Base-by-base conservation (phyloP, 2,888 invertebrate genomes). In the Flexamia atlantica region DNA sequence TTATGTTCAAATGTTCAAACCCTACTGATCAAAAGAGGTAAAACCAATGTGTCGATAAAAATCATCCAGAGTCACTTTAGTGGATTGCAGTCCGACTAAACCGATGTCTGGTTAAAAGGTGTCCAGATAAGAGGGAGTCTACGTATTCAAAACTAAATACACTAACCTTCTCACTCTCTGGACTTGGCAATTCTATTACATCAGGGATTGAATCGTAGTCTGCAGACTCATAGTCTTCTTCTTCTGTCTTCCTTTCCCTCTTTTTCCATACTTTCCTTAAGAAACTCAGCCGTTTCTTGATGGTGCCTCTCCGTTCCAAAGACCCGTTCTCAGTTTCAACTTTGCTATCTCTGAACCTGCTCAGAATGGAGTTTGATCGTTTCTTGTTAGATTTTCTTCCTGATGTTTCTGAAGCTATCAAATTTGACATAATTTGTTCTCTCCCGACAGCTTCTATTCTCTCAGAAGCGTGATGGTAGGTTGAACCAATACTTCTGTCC, bases 321-420 rank as follows among this genome's bases (percentile, higher is more conserved):
- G 40, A 30, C n/a, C 64, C 83, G 9, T 74, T 32, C 46, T 83
- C 83, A 25, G 64, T 83, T 9, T 80, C 80, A 20, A 23, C 25
- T 60, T 84, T 84, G 68, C 36, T 84, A 9, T 84, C 81, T 23
- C 82, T 81, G 42, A 85, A 82, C 76, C 85, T 85, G 32, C 83
- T 85, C 46, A 85, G 81, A 64, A 86, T 86, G 84, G 87, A 86
- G 81, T 86, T 86, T 89, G 87, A 85, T 89, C 89, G 80, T 90
- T 90, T 36, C 36, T 74, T 74, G 40, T 53, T 82, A 36, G 72
- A 46, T 30, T 50, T 50, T 40, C 81, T 70, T 42, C 53, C 28
- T 0, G 60, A 30, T 5, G 70, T 10, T 28, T 72, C 81, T 20
- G 60, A 17, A 12, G 70, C 1, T 23, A 70, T 70, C 70, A 70